Base-by-base conservation (phyloP, 2,888 invertebrate species). In the Hemithea aestivaria region DNA sequence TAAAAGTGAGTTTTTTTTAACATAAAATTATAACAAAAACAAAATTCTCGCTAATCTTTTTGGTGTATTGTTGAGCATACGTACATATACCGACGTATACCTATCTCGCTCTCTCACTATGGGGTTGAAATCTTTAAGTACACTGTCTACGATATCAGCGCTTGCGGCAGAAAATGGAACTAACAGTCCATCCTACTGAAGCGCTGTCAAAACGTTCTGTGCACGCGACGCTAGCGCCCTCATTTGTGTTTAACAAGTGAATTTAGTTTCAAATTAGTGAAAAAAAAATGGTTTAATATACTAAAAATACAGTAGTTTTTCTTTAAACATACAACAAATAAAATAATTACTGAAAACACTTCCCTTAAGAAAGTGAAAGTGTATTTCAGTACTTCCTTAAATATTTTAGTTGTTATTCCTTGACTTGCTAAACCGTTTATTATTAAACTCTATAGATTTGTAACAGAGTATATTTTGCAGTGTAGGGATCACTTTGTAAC, bases 321-420 rank as follows among this genome's bases (percentile, higher is more conserved):
- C n/a, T n/a, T n/a, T n/a, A n/a, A 31, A 16, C 27, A 36, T 25
- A 10, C 7, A 26, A 20, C 7, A 31, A 35, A 32, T 45, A 39
- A 62, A 63, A 61, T 62, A 58, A 66, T 62, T 60, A 61, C 42
- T 40, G 45, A 46, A 56, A 56, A 60, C 58, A 62, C 52, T 46
- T 55, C 32, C 35, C 26, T 24, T 45, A 46, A 45, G 43, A 41
- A 59, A 62, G 48, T 62, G 58, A 69, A 73, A 72, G 62, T 62
- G 44, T 74, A 72, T 71, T 70, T 73, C 60, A 72, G 66, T 62
- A 49, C 57, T 44, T 49, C 48, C 48, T 58, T 73, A 54, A 80
- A 82, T 81, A 80, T 71, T 80, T 80, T 48, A 80, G 62, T 46
- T 62, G 66, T 68, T 73, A 68, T 73, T 66, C 69, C 73, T 70